These are phyloP conservation scores for Micromys minutus DNA, from an alignment of 2,113 vertebrate genomes.

Conservation along the genomic window DNA sequence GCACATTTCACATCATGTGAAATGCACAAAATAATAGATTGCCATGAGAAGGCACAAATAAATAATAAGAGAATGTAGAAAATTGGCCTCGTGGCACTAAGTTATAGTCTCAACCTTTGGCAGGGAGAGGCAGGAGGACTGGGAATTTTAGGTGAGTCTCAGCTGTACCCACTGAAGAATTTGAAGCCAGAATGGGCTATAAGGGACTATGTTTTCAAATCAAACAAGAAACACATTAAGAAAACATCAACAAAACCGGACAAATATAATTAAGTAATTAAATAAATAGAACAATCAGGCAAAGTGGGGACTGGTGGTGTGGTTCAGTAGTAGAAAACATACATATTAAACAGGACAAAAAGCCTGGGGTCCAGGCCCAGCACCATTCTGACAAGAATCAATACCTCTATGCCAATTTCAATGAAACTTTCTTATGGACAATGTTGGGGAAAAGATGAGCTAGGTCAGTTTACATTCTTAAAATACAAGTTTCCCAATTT, in stretches of 20 bases:
- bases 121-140: too few species aligned
- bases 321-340: neutral
- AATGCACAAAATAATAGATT: constrained; percentile 10
- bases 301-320: neutral
- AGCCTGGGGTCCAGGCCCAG: neutral
- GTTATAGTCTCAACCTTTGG: neutral
- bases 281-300: neutral
- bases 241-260: neutral
- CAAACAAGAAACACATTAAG: neutral
- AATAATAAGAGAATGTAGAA: neutral
- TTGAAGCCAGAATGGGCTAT: too few species aligned
- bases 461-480: neutral
- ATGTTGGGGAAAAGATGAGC: neutral
- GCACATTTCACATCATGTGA: constrained; percentile 13
- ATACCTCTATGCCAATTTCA: neutral
- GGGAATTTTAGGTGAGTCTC: neutral
- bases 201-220: neutral
- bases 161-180: neutral
- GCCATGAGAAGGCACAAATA: neutral
- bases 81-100: too few species aligned
- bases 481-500: neutral
- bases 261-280: neutral
- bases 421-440: neutral
- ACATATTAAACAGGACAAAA: neutral
- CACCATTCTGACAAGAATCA: too few species aligned